Percentiles rank a stretch among this genome's conserved stretches.
Evolutionary conservation across 1,140 invertebrate species (phyloP).

Genomic region (Euwallacea fornicatus): DNA sequence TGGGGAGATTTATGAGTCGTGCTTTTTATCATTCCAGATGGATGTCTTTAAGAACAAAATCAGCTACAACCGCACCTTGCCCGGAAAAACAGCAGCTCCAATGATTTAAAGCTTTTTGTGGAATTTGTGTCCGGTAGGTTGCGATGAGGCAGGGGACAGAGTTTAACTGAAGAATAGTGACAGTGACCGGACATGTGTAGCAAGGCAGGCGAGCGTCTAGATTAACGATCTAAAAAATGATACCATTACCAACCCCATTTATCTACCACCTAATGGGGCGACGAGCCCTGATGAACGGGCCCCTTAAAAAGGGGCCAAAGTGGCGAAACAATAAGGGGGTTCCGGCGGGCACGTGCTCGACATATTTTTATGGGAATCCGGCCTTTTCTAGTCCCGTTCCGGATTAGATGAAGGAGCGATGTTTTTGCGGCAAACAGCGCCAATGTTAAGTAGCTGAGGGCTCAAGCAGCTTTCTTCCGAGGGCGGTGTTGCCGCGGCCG

Average conservation of each 20-base stretch:
- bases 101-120: too few relatives aligned
- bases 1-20: neutral
- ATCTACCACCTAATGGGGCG: conserved; percentile 20
- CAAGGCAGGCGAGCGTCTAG: neutral
- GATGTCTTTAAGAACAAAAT: neutral
- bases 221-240: conserved; percentile 31
- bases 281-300: conserved; percentile 14
- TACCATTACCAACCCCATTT: conserved; percentile 21
- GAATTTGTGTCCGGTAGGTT: too few relatives aligned
- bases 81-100: too few relatives aligned
- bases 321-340: conserved; percentile 25
- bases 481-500: too few relatives aligned
- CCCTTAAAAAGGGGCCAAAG: conserved; percentile 18
- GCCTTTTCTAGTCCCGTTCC: neutral
- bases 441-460: too few relatives aligned
- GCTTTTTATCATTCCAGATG: neutral
- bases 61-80: neutral
- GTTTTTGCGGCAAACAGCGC: too few relatives aligned
- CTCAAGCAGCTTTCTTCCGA: too few relatives aligned
- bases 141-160: too few relatives aligned
- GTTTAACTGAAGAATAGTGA: neutral
- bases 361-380: conserved; percentile 28
- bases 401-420: too few relatives aligned
- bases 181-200: neutral
- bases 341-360: conserved; percentile 4